Evolutionary conservation across 1,140 invertebrate genomes (phyloP), one percentile per base, ranked within the genome.

Genomic region (Ostrea edulis): DNA sequence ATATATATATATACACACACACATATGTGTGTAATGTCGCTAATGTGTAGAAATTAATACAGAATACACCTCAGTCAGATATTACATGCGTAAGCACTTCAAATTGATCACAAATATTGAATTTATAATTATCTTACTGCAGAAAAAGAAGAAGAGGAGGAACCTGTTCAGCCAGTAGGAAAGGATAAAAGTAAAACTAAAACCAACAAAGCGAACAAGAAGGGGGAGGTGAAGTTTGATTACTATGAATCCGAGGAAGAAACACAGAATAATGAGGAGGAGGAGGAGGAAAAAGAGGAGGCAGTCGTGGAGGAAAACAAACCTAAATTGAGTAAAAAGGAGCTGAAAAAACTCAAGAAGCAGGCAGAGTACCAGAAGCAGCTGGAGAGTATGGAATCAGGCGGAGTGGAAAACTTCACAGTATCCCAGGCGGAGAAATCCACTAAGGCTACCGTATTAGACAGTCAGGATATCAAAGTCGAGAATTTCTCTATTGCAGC

Each of bases 401-500:
- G 98, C 89, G 95, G 98, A 53, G 98, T 97, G 86, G 97, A 97
- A 51, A 99, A 99, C 95, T 99, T 99, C 93, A 98, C 98, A 5
- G 97, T 99, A 82, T 99, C 99, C 11, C 95, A 96, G 88, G 97
- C 97, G n/a, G 97, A 98, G 92, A 98, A 98, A 95, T 96, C 97
- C 86, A 96, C 96, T 29, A 97, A 97, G 92, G 97, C 98, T 91
- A 96, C 97, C 91, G 97, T 98, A 35, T 92, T 99, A 83, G 98
- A 99, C 93, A 98, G 98, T 95, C 97, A 99, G 25, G 99, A 99
- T 95, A 99, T 99, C 51, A 99, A 99, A 96, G 96, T 97, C 35
- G 99, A 99, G 93, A 99, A 99, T 95, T 99, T 99, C 94, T 99
- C 98, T 86, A 99, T 99, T 89, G 97, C 98, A 35, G 99, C 99